These are phyloP conservation scores for Damaliscus lunatus DNA, from an alignment of 2,113 vertebrate genomes.

Conservation along the genomic window DNA sequence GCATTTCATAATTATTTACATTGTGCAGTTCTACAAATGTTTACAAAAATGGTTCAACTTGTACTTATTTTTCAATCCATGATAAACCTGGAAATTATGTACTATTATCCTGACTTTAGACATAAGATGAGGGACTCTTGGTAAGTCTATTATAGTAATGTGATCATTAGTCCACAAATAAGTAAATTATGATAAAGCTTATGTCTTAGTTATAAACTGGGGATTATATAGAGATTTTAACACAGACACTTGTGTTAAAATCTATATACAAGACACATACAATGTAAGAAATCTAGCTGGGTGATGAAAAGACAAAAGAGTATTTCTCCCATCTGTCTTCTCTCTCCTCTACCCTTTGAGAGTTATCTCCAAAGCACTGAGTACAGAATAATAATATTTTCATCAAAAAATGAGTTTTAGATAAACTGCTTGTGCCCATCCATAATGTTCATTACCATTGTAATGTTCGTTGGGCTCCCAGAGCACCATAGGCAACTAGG, in stretches of 20 bases:
- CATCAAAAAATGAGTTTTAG: not conserved
- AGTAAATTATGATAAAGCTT: no score
- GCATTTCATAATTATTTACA: not conserved
- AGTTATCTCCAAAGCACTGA: not conserved
- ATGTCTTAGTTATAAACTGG: not conserved
- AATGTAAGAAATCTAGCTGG: not conserved
- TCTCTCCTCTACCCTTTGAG: not conserved
- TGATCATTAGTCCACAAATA: no score
- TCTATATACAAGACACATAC: not conserved
- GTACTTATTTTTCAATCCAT: not conserved
- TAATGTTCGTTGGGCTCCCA: conserved; percentile 72
- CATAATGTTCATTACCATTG: not conserved
- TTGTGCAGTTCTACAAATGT: not conserved
- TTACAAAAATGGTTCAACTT: not conserved
- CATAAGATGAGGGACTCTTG: no score
- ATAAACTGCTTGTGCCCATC: not conserved
- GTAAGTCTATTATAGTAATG: not conserved
- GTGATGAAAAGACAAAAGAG: not conserved
- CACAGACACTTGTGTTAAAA: not conserved
- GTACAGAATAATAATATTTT: not conserved
- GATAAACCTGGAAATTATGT: not conserved
- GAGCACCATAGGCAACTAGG: conserved; percentile 81
- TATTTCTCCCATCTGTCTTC: not conserved
- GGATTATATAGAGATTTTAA: not conserved
- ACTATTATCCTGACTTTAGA: not conserved